Conservation (phyloP, 2,888 invertebrate species). For the Amaurobius ferox region DNA sequence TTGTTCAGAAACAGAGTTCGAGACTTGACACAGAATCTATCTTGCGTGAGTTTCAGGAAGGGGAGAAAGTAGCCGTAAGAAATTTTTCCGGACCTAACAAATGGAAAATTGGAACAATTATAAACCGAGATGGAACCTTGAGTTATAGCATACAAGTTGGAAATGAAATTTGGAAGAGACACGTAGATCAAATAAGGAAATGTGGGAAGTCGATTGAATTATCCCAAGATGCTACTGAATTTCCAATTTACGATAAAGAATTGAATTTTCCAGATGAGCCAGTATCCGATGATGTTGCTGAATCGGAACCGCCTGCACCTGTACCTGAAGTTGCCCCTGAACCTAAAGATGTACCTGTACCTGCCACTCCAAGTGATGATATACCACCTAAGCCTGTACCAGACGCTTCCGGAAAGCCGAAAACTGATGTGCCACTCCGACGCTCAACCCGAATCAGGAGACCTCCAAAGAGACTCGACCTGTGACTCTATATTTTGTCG, state of each 20-base stretch:
- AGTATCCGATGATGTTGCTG: slow-evolving; percentile 37
- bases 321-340: slow-evolving; percentile 37
- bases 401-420: slow-evolving; percentile 16
- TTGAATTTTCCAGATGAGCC: slow-evolving; percentile 35
- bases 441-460: slow-evolving; percentile 35
- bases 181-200: slow-evolving; percentile 36
- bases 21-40: slow-evolving; percentile 44
- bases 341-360: slow-evolving; percentile 26
- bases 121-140: slow-evolving; percentile 5
- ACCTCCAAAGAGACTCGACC: slow-evolving; percentile 44
- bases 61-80: slow-evolving; percentile 49
- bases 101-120: slow-evolving; percentile 4
- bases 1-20: slow-evolving; percentile 41
- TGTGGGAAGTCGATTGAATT: slow-evolving; percentile 36
- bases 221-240: slow-evolving; percentile 34
- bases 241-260: slow-evolving; percentile 36
- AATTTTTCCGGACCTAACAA: slow-evolving; percentile 33
- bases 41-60: slow-evolving; percentile 51
- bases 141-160: slow-evolving; percentile 35
- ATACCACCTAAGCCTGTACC: slow-evolving; percentile 18
- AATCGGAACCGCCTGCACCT: slow-evolving; percentile 29
- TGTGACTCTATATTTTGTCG: slow-evolving; percentile 49
- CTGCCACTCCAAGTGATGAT: slow-evolving; percentile 14
- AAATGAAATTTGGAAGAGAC: slow-evolving; percentile 36
- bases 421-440: slow-evolving; percentile 34